These are phyloP conservation scores for Hymenopus coronatus DNA, from an alignment of 2,888 invertebrate species.

Conservation along the genomic window DNA sequence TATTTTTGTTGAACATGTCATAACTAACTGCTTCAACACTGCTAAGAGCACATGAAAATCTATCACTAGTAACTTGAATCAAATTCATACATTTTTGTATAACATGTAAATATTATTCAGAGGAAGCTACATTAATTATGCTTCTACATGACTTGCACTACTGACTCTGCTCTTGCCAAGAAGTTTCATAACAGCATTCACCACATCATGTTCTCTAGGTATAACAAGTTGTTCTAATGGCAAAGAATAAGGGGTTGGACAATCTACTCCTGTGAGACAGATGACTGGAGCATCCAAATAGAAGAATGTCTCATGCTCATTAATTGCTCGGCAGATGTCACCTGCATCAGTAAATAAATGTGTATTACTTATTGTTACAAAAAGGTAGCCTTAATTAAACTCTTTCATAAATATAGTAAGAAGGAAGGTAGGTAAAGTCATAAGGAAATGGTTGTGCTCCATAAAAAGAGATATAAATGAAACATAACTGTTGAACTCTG, in stretches of 20 bases:
- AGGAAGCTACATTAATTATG: background rate
- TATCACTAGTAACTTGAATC: background rate
- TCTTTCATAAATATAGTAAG: too few species aligned
- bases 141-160: background rate
- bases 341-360: background rate
- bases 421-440: too few species aligned
- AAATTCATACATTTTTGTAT: background rate
- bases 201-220: slow-evolving; percentile 46
- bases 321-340: background rate
- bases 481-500: too few species aligned
- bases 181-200: slow-evolving; percentile 12
- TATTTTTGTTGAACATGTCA: too few species aligned
- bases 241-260: slow-evolving; percentile 61
- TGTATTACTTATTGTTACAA: too few species aligned
- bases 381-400: too few species aligned
- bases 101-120: background rate
- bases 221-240: slow-evolving; percentile 51
- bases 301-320: slow-evolving; percentile 48
- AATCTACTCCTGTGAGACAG: slow-evolving; percentile 57
- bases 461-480: too few species aligned
- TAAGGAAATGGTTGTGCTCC: too few species aligned
- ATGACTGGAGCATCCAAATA: slow-evolving; percentile 58
- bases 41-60: too few species aligned
- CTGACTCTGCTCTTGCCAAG: background rate
- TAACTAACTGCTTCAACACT: too few species aligned